Evolutionary conservation across 2,113 vertebrate species (phyloP).

Genomic region (Plecotus auritus): DNA sequence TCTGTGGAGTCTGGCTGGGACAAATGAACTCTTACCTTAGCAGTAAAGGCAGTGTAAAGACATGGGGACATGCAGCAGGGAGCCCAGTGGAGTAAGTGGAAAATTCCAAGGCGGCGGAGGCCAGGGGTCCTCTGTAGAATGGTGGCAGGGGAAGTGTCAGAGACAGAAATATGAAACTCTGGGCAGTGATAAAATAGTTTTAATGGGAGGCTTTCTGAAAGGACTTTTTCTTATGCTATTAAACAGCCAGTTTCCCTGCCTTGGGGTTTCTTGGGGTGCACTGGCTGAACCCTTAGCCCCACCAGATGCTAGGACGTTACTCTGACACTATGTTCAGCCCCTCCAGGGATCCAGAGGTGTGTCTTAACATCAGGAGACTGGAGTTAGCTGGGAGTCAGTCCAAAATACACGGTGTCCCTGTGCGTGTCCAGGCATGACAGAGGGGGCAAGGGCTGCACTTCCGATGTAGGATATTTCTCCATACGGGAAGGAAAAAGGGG

Average conservation of each 20-base stretch:
- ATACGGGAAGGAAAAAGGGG: neutral
- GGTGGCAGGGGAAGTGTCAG: neutral
- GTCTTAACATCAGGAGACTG: neutral
- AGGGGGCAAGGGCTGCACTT: neutral
- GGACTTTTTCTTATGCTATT: constrained; percentile 30
- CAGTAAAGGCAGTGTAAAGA: neutral
- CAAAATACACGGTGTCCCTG: neutral
- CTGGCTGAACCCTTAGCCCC: neutral
- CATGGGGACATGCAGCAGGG: neutral
- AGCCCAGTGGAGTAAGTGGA: neutral
- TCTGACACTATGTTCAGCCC: neutral
- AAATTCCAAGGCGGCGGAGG: neutral
- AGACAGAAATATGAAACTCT: constrained; percentile 29
- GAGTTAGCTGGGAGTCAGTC: constrained; percentile 20
- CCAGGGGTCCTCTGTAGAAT: neutral
- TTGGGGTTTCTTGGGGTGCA: neutral
- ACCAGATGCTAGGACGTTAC: neutral
- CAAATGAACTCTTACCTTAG: neutral
- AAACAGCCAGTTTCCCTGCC: constrained; percentile 23
- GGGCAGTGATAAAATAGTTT: constrained; percentile 69
- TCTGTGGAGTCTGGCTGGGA: neutral
- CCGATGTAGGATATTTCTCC: neutral
- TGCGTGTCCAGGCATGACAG: neutral
- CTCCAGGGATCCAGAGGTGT: neutral
- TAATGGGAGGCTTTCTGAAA: constrained; percentile 66